These are phyloP conservation scores for Drosophila nannoptera DNA, from an alignment of 1,140 invertebrate genomes.

Conservation along the genomic window DNA sequence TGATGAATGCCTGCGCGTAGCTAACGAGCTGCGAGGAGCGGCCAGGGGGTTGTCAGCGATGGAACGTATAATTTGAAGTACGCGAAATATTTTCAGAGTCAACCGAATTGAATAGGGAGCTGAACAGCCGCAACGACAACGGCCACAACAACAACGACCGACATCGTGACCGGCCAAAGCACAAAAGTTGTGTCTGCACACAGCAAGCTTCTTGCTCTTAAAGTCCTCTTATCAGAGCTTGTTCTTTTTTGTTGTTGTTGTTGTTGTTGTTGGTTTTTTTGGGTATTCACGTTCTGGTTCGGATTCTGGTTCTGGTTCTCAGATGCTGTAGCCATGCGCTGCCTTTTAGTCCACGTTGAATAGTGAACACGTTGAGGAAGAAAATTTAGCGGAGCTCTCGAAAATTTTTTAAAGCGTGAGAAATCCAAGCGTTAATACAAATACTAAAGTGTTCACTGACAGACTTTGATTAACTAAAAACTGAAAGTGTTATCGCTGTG, in stretches of 20 bases:
- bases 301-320: conserved; percentile 25
- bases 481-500: conserved; percentile 17
- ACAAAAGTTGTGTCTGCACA: conserved; percentile 27
- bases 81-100: conserved; percentile 46
- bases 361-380: conserved; percentile 55
- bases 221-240: conserved; percentile 54
- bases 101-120: not conserved
- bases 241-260: not conserved
- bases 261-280: too few species aligned
- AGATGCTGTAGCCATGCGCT: conserved; percentile 63
- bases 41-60: conserved; percentile 37
- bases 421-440: conserved; percentile 4
- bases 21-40: conserved; percentile 9
- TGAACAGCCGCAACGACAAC: too few species aligned
- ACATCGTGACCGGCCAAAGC: conserved; percentile 35
- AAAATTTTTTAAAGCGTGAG: conserved; percentile 10
- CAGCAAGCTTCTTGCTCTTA: conserved; percentile 36
- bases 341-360: conserved; percentile 60
- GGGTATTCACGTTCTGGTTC: conserved; percentile 13
- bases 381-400: conserved; percentile 1
- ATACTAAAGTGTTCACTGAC: not conserved
- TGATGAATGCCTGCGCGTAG: conserved; percentile 61
- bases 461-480: not conserved
- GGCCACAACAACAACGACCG: conserved; percentile 8
- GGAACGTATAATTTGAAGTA: conserved; percentile 68